phyloP scores from a whole-genome alignment of 2,797 vertebrate species.

The Cacajao melanocephalus region DNA sequence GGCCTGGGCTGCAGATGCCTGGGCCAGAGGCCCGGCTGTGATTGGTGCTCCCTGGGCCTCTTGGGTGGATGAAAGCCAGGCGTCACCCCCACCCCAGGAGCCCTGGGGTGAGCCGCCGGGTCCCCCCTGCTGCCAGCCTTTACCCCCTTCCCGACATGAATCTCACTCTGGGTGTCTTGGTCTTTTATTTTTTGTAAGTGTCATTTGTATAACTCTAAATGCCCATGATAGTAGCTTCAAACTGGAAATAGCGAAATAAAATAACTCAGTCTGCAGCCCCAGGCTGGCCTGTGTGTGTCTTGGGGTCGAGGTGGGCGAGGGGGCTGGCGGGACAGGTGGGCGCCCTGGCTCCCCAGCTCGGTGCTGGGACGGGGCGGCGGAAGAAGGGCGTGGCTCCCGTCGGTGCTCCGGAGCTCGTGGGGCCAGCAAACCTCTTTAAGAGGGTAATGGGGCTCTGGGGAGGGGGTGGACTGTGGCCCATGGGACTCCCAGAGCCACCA shows the following conservation, averaged over 20 bases:
- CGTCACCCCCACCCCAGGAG: neutral
- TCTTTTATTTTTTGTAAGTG: conserved; percentile 91
- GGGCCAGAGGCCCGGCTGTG: neutral
- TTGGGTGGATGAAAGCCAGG: neutral
- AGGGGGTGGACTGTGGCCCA: neutral
- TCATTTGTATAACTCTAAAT: conserved; percentile 96
- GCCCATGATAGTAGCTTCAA: conserved; percentile 80
- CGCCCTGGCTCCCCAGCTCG: neutral
- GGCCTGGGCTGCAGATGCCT: neutral
- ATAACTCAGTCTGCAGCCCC: conserved; percentile 42
- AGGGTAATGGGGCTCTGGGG: neutral
- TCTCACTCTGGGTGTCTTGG: conserved; percentile 89
- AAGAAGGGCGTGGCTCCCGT: neutral
- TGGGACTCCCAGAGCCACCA: neutral
- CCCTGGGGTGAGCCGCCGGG: neutral
- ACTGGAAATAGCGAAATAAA: conserved; percentile 86
- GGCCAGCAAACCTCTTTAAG: neutral
- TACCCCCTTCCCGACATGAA: conserved; percentile 59
- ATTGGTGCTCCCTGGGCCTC: conserved; percentile 55
- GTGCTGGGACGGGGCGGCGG: no score
- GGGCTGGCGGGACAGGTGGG: no score
- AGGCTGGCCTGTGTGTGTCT: neutral
- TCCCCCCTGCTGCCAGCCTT: neutral
- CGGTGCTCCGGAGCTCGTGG: no score
- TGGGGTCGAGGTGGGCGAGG: neutral